These are phyloP conservation scores for Blomia tropicalis DNA, from an alignment of 2,888 invertebrate species.

Conservation along the genomic window DNA sequence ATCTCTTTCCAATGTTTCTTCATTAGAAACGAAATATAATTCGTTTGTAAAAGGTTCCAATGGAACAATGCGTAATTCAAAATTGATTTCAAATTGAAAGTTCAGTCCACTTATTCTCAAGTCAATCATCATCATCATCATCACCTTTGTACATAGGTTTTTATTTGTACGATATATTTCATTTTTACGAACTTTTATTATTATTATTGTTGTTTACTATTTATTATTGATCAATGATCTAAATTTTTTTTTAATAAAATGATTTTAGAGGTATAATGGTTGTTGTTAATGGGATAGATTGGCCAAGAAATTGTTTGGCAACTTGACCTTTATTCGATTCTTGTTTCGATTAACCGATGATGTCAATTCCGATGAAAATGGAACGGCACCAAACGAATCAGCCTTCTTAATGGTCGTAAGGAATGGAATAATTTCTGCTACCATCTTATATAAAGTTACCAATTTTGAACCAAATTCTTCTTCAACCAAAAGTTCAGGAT, in stretches of 20 bases:
- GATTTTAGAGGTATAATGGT: no score
- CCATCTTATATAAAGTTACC: not conserved
- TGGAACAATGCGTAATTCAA: not conserved
- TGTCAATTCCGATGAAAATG: not conserved
- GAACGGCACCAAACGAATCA: not conserved
- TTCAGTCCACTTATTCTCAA: no score
- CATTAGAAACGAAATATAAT: conserved; percentile 3
- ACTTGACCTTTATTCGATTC: conserved; percentile 1
- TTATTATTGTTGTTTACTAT: not conserved
- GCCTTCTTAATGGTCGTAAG: not conserved
- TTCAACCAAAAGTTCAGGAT: not conserved
- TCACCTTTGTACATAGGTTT: conserved; percentile 2
- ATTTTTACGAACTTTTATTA: not conserved
- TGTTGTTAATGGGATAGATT: not conserved
- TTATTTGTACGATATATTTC: not conserved
- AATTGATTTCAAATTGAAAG: conserved; percentile 7
- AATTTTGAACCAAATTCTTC: not conserved
- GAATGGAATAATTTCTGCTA: not conserved
- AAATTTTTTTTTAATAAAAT: not conserved
- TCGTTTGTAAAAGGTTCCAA: not conserved
- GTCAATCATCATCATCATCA: not conserved
- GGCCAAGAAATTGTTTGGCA: not conserved
- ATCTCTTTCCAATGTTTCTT: not conserved
- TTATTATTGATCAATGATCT: not conserved
- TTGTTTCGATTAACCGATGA: conserved; percentile 3